phyloP scores from a whole-genome alignment of 2,113 vertebrate genomes.

The Nothobranchius kuhntae region DNA sequence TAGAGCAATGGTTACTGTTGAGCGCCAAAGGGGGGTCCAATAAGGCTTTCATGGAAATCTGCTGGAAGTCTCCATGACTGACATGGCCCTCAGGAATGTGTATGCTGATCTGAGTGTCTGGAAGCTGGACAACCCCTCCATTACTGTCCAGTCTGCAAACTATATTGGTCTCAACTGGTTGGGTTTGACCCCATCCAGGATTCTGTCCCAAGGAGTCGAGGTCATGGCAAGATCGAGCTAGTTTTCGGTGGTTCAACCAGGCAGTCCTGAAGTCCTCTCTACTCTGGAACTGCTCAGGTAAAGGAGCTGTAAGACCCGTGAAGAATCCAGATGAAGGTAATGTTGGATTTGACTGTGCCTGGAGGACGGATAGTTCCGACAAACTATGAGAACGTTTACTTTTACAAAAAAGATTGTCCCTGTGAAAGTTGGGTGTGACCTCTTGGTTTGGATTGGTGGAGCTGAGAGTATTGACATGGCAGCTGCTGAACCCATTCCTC shows the following conservation, averaged over 20 bases:
- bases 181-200: conserved; percentile 97
- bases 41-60: conserved; percentile 93
- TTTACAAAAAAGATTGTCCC: conserved; percentile 91
- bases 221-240: conserved; percentile 95
- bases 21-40: conserved; percentile 92
- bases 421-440: conserved; percentile 63
- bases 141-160: conserved; percentile 90
- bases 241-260: conserved; percentile 94
- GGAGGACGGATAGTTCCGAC: conserved; percentile 91
- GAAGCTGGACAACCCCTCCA: conserved; percentile 91
- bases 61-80: conserved; percentile 86
- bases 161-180: conserved; percentile 92
- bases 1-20: conserved; percentile 88
- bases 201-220: conserved; percentile 91
- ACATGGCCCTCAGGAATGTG: conserved; percentile 91
- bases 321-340: conserved; percentile 82
- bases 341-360: conserved; percentile 82
- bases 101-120: conserved; percentile 90
- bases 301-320: conserved; percentile 87
- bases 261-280: conserved; percentile 94
- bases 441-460: conserved; percentile 67
- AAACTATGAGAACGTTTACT: conserved; percentile 97
- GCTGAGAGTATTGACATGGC: conserved; percentile 75
- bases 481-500: conserved; percentile 77
- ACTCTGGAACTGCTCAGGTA: conserved; percentile 94